These are phyloP conservation scores for Corvus cornix DNA, from an alignment of 2,113 vertebrate species.

Conservation along the genomic window DNA sequence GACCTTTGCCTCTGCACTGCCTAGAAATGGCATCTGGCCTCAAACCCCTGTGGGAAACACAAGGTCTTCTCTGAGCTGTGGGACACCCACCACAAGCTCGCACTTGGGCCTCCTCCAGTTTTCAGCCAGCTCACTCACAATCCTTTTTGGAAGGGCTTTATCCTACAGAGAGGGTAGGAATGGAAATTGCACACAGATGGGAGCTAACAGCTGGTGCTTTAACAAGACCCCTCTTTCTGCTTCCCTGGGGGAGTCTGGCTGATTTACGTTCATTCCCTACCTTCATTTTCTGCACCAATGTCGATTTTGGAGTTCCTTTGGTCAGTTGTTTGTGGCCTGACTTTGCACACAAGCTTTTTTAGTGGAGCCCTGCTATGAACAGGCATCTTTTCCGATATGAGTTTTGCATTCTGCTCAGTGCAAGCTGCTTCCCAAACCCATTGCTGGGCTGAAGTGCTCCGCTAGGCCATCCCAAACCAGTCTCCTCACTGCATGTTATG, in stretches of 20 bases:
- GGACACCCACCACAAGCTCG: conserved; percentile 32
- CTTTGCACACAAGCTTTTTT: neutral
- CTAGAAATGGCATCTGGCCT: conserved; percentile 22
- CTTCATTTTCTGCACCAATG: neutral
- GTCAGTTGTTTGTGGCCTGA: neutral
- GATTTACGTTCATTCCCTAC: neutral
- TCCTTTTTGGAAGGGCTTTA: neutral
- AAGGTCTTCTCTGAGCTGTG: neutral
- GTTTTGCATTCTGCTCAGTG: neutral
- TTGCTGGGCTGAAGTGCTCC: neutral
- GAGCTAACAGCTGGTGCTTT: conserved; percentile 28
- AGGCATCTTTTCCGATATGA: neutral
- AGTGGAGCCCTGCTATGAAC: neutral
- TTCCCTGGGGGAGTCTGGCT: neutral
- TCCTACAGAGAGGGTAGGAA: neutral
- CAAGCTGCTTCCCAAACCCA: neutral
- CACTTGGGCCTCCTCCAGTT: conserved; percentile 9
- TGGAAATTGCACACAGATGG: conserved; percentile 26
- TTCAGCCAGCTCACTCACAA: neutral
- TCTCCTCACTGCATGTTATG: neutral
- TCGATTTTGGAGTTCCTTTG: neutral
- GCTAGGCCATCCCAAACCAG: neutral
- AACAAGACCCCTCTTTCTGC: neutral
- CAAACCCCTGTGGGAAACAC: conserved; percentile 20
- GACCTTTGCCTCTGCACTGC: neutral